Conservation (phyloP, 2,797 vertebrate genomes). For the Holocentrus rufus region DNA sequence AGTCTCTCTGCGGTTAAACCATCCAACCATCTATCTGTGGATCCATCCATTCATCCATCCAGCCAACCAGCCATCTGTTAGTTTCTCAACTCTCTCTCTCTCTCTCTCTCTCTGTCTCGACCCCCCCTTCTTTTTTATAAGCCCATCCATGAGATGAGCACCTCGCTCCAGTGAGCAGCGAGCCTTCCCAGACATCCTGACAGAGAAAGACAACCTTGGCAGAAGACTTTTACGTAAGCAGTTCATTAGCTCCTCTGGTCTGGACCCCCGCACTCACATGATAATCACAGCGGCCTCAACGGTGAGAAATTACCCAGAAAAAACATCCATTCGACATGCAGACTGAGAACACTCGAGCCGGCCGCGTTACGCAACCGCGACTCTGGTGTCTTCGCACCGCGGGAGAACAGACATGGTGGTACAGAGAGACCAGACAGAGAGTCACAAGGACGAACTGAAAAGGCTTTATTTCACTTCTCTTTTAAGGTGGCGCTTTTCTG, state of each 20-base stretch:
- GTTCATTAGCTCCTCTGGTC: conserved; percentile 60
- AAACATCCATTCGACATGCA: conserved; percentile 61
- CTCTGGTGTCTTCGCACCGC: conserved; percentile 21
- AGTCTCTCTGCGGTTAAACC: conserved; percentile 18
- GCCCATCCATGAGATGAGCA: conserved; percentile 38
- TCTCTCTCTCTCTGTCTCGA: not conserved
- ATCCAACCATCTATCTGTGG: conserved; percentile 18
- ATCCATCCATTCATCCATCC: conserved; percentile 5
- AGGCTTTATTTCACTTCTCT: conserved; percentile 28
- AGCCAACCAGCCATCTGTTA: conserved; percentile 48
- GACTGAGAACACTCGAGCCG: conserved; percentile 40
- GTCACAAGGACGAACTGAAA: conserved; percentile 44
- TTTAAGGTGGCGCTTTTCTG: conserved; percentile 25
- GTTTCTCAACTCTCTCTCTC: conserved; percentile 28
- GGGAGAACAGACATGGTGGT: conserved; percentile 19
- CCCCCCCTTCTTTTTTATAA: conserved; percentile 13
- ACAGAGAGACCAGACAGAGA: conserved; percentile 23
- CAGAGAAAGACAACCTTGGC: conserved; percentile 57
- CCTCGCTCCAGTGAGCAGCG: conserved; percentile 55
- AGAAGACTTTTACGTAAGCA: conserved; percentile 64
- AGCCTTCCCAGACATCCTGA: conserved; percentile 51
- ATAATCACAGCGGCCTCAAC: conserved; percentile 47
- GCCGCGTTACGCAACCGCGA: conserved; percentile 51
- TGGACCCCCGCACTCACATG: conserved; percentile 36
- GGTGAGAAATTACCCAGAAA: conserved; percentile 62